These are phyloP conservation scores for Spodoptera exigua DNA, from an alignment of 2,888 invertebrate species.

Conservation along the genomic window DNA sequence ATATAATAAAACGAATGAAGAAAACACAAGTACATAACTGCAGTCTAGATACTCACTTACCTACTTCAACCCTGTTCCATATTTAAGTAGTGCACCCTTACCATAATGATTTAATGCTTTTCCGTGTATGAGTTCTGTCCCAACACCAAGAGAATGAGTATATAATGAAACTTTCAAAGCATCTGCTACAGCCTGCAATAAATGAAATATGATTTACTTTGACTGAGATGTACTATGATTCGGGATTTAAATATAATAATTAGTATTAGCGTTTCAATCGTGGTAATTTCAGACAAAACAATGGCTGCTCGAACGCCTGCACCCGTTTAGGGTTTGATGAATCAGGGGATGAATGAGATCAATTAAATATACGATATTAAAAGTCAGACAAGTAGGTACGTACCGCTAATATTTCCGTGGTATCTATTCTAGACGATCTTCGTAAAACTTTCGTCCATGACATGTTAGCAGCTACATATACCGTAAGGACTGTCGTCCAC, in stretches of 20 bases:
- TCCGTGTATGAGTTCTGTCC: constrained; percentile 81
- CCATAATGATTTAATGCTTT: constrained; percentile 83
- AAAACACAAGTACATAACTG: no score
- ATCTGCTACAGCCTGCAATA: constrained; percentile 72
- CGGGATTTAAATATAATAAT: no score
- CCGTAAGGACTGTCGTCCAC: constrained; percentile 69
- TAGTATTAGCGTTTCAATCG: no score
- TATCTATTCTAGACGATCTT: constrained; percentile 68
- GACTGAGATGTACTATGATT: no score
- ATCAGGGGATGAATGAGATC: no score
- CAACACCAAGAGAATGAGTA: constrained; percentile 78
- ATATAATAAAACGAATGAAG: no score
- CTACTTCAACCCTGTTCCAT: no score
- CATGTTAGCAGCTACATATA: constrained; percentile 62
- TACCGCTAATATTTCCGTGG: constrained; percentile 73
- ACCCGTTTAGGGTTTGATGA: no score
- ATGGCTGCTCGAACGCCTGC: no score
- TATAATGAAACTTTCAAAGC: constrained; percentile 79
- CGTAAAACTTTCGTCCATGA: constrained; percentile 57
- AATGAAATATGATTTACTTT: background rate
- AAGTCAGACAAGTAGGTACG: constrained; percentile 11
- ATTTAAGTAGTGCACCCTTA: constrained; percentile 45
- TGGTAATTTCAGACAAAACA: no score
- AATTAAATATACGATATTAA: no score
- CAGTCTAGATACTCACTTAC: no score